Evolutionary conservation across 1,140 invertebrate genomes (phyloP), one percentile per base, ranked within the genome.

Genomic region (Cotesia vestalis): DNA sequence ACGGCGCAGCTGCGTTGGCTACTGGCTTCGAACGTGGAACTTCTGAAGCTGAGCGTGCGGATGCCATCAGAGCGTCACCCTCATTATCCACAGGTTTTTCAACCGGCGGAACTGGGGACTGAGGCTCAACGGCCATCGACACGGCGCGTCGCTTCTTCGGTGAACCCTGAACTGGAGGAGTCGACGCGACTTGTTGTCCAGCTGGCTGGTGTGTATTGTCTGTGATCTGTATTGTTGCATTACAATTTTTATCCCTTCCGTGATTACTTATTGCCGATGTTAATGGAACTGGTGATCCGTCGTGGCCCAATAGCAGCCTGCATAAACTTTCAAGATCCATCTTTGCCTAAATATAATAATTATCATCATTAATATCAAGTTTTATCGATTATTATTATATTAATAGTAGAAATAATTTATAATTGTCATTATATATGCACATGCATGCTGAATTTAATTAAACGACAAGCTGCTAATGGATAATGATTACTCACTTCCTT

Each of bases 241-340:
- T 94, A 79, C 91, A 92, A 82, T 94, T 93, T 80, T 91, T 92
- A 81, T 94, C 92, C 53, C 89, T 84, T 52, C 88, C 86, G 74
- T 86, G 80, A 85, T 86, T 84, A 52, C 79, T 82, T 38, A 84
- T 83, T 75, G 83, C 75, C 63, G 85, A 80, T 73, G 82, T 79
- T 68, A 84, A 84, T 74, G 83, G 79, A 70, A 80, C 78, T 73
- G 79, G 74, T n/a, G 84, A 78, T 72, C 80, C 80, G 78, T 86
- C 81, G 52, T 81, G 78, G 68, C 81, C 78, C 55, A 76, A 69
- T 61, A 76, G 57, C 14, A 83, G 78, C 78, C 86, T 80, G 68
- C 85, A 83, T 67, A 83, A 75, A 72, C 80, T 82, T 75, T 86
- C 82, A 69, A 82, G 81, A 75, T 85, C 84, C 71, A 85, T 73